Evolutionary conservation across 1,140 invertebrate species (phyloP).

Genomic region (Steinernema khuongi): DNA sequence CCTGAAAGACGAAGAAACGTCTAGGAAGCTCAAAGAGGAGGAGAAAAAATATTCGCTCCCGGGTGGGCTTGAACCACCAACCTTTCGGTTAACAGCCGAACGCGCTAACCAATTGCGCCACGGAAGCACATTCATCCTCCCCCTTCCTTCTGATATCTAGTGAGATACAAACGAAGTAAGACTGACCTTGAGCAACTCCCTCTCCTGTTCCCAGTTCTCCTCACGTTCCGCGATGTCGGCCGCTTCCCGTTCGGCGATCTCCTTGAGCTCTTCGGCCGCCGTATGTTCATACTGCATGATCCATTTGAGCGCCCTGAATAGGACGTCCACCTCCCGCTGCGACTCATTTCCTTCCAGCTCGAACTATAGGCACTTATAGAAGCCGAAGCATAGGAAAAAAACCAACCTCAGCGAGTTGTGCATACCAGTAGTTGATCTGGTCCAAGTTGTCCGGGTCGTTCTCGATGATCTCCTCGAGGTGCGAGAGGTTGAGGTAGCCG

Average conservation of each 20-base stretch:
- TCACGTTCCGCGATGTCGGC: constrained; percentile 50
- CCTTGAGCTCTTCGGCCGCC: constrained; percentile 52
- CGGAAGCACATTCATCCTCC: neutral
- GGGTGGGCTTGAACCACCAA: constrained; percentile 33
- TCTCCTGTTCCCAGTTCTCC: constrained; percentile 53
- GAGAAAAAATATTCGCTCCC: constrained; percentile 24
- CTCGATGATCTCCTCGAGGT: constrained; percentile 36
- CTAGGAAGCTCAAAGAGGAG: neutral
- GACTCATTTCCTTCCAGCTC: constrained; percentile 38
- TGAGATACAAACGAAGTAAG: neutral
- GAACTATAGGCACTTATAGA: constrained; percentile 25
- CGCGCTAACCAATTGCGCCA: constrained; percentile 23
- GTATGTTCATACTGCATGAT: constrained; percentile 57
- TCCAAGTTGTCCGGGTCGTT: constrained; percentile 42
- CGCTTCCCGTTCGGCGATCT: constrained; percentile 50
- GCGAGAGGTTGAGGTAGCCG: constrained; percentile 20
- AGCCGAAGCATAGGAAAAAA: neutral
- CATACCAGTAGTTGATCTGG: constrained; percentile 46
- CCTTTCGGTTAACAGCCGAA: constrained; percentile 35
- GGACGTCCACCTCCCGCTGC: constrained; percentile 24
- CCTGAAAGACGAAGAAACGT: constrained; percentile 33
- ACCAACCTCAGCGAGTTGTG: constrained; percentile 42
- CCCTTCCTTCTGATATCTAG: neutral
- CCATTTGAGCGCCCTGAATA: constrained; percentile 45
- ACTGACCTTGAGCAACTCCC: constrained; percentile 39